A percentile compares a stretch with the other conserved stretches of the same genome.
Evolutionary conservation across 37 sponge, comb jelly and placozoan genomes (phyloP).

Genomic region (Hexactinellida sp.): DNA sequence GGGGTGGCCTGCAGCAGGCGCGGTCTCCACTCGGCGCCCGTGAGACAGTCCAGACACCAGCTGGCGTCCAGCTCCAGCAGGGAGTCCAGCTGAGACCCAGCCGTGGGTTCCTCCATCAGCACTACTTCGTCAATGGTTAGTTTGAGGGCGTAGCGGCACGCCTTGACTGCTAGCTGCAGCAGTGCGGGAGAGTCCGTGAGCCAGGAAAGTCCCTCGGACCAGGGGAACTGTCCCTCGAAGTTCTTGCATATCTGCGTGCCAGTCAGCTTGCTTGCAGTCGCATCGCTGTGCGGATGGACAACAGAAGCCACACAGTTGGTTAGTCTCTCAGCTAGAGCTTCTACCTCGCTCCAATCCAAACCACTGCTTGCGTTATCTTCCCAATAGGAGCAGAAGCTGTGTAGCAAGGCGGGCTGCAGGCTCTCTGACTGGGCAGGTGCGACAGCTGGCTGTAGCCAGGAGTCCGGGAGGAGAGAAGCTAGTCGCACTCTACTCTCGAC

Average conservation of each 20-base stretch:
- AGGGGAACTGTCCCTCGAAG: constrained; percentile 37
- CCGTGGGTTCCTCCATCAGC: neutral
- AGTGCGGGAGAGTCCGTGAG: constrained; percentile 24
- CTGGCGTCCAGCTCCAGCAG: neutral
- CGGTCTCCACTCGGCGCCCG: neutral
- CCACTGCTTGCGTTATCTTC: neutral
- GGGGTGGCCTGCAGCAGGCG: neutral
- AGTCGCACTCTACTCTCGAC: neutral
- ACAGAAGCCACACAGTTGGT: neutral
- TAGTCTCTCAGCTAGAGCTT: neutral
- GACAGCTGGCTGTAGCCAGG: neutral
- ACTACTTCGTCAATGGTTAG: neutral
- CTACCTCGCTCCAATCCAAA: neutral
- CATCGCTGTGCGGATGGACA: neutral
- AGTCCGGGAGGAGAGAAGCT: neutral
- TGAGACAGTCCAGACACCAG: neutral
- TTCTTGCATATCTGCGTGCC: constrained; percentile 25
- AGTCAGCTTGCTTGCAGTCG: neutral
- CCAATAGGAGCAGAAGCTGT: neutral
- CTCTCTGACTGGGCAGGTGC: neutral
- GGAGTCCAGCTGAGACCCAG: neutral
- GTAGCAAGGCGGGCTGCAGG: neutral
- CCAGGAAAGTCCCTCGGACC: constrained; percentile 34
- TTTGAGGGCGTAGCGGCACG: constrained; percentile 49
- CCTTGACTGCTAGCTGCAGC: constrained; percentile 25